Evolutionary conservation across 2,797 vertebrate species (phyloP).

Genomic region (Poecilia picta): DNA sequence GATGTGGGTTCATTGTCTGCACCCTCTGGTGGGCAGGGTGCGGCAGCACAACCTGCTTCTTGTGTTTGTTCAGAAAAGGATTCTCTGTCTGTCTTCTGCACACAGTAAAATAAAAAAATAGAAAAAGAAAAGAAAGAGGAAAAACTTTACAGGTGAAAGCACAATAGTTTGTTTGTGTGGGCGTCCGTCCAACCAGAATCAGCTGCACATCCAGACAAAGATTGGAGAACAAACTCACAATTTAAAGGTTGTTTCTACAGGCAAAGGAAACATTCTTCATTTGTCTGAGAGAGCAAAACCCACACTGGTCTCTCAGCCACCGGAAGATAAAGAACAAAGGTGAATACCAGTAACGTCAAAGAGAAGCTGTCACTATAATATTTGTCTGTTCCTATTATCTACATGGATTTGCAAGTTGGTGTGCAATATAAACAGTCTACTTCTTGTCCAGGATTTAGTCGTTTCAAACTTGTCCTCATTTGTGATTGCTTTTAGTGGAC

Average conservation of each 20-base stretch:
- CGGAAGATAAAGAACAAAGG: conserved; percentile 60
- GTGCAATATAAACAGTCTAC: conserved; percentile 65
- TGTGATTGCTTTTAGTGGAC: conserved; percentile 65
- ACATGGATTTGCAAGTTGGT: conserved; percentile 66
- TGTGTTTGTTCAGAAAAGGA: conserved; percentile 24
- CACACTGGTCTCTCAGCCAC: conserved; percentile 46
- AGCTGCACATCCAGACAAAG: conserved; percentile 59
- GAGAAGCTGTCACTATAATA: conserved; percentile 51
- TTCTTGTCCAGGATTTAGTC: conserved; percentile 64
- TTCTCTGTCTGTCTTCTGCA: conserved; percentile 35
- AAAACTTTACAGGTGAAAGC: conserved; percentile 58
- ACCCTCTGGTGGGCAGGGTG: conserved; percentile 82
- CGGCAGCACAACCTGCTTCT: conserved; percentile 66
- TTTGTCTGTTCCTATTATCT: conserved; percentile 49
- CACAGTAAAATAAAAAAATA: conserved; percentile 16
- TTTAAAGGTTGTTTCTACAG: conserved; percentile 52
- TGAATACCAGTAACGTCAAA: conserved; percentile 59
- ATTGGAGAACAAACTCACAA: conserved; percentile 64
- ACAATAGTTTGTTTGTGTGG: conserved; percentile 53
- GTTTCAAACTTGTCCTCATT: conserved; percentile 70
- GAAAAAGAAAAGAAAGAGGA: not conserved
- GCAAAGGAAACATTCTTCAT: conserved; percentile 71
- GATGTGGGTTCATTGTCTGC: conserved; percentile 81
- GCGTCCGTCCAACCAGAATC: conserved; percentile 73
- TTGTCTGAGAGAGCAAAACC: conserved; percentile 49